Base-by-base conservation (phyloP, 2,797 vertebrate genomes). In the Linurgus olivaceus region DNA sequence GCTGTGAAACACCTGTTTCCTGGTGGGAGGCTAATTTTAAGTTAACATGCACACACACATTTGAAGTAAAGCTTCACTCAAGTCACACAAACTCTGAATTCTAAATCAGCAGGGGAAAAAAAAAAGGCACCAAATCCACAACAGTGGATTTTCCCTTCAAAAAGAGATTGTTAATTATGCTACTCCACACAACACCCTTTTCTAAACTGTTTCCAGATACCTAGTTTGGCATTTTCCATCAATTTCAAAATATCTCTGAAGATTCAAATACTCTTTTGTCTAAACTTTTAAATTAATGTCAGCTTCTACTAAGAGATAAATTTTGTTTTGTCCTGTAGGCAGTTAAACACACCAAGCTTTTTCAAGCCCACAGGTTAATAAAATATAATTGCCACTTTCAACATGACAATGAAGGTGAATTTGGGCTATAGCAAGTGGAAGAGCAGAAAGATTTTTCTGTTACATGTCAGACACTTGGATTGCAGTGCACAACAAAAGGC, bases 181-280 rank as follows among this genome's bases (percentile, higher is more conserved):
- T 45, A 40, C 4, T 72, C 25, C 40, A 55, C n/a, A 18, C 6
- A 86, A 55, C 0, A 0, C 12, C 57, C 11, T 58, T 59, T 47
- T 50, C 58, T 44, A 51, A 91, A 65, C 28, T 12, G 12, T 31
- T 44, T 73, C 54, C 59, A 81, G 48, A 7, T 35, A 73, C 4
- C 37, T 85, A 25, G 38, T 33, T 76, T 65, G 19, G 57, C 65
- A 54, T 82, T 92, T 90, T 38, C 11, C 45, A 87, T 24, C 35
- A 18, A 57, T 67, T 77, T 93, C 42, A 80, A 87, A 83, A 8
- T 7, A 61, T 19, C 45, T 65, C 63, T 76, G 50, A 95, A 71
- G 21, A 82, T 16, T 76, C 31, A 38, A 84, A 21, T 25, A n/a
- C 3, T 42, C 48, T 73, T 82, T 88, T 58, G 10, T 44, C 38